These are phyloP conservation scores for Drosophila rufa DNA, from an alignment of 1,140 invertebrate species.

Conservation along the genomic window DNA sequence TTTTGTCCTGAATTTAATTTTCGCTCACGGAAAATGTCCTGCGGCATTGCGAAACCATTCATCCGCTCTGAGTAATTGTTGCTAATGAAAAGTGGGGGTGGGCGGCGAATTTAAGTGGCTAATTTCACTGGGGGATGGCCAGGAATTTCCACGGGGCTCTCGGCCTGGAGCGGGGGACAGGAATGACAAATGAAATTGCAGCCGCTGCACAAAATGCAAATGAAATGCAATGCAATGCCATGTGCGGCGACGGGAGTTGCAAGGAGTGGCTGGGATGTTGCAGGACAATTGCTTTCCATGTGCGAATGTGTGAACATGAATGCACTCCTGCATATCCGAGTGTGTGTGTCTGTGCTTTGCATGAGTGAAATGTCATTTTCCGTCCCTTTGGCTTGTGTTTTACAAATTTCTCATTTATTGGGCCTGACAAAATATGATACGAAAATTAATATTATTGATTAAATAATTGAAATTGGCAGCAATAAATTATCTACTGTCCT, in stretches of 20 bases:
- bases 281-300: slow-evolving; percentile 63
- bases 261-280: slow-evolving; percentile 11
- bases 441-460: slow-evolving; percentile 85
- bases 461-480: slow-evolving; percentile 84
- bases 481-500: slow-evolving; percentile 31
- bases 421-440: slow-evolving; percentile 83
- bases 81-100: slow-evolving; percentile 64
- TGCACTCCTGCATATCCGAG: slow-evolving; percentile 23
- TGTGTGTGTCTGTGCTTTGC: slow-evolving; percentile 39
- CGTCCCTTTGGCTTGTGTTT: slow-evolving; percentile 63
- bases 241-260: not conserved
- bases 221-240: slow-evolving; percentile 70
- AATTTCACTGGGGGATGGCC: slow-evolving; percentile 64
- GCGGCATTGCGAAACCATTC: slow-evolving; percentile 53
- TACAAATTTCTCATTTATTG: slow-evolving; percentile 83
- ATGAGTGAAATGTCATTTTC: slow-evolving; percentile 72
- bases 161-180: not conserved
- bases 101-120: slow-evolving; percentile 71
- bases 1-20: slow-evolving; percentile 61
- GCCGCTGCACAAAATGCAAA: slow-evolving; percentile 81
- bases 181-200: slow-evolving; percentile 76
- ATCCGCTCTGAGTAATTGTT: slow-evolving; percentile 77
- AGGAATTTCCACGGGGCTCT: slow-evolving; percentile 34
- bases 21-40: slow-evolving; percentile 21
- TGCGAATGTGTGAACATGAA: slow-evolving; percentile 73